Conservation (phyloP, 37 sponge, comb jelly and placozoan genomes). For the Lycopodina hypogea region DNA sequence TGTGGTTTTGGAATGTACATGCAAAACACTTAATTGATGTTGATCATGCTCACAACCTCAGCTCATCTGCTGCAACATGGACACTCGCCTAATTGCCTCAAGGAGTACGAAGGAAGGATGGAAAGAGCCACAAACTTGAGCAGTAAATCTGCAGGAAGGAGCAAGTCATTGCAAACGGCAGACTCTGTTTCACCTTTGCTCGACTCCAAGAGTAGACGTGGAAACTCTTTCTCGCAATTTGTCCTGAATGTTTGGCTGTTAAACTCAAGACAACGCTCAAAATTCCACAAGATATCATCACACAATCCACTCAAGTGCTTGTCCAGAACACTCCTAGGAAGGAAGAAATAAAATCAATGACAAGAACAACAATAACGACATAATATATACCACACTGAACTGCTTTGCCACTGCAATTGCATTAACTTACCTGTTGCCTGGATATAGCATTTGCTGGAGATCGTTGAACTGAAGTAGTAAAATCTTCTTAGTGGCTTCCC, state of each 20-base stretch:
- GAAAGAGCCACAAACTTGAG: conserved; percentile 61
- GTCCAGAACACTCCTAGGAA: not conserved
- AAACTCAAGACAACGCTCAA: conserved; percentile 63
- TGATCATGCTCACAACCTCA: no score
- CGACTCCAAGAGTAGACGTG: not conserved
- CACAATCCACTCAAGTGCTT: conserved; percentile 16
- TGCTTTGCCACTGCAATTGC: not conserved
- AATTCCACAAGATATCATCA: conserved; percentile 29
- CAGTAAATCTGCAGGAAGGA: conserved; percentile 53
- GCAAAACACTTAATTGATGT: no score
- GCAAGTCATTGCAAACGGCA: not conserved
- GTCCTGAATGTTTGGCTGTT: conserved; percentile 40
- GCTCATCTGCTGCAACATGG: no score
- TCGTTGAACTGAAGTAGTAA: conserved; percentile 25
- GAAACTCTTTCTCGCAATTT: not conserved
- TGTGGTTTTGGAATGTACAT: no score
- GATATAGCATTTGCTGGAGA: conserved; percentile 36
- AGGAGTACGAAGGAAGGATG: conserved; percentile 75
- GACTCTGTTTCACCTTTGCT: not conserved
- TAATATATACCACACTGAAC: not conserved
- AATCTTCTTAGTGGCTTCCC: conserved; percentile 13
- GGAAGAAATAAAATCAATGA: not conserved
- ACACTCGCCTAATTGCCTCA: conserved; percentile 65
- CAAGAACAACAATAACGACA: not conserved
- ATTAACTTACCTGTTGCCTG: conserved; percentile 13